These are phyloP conservation scores for Arctopsyche grandis DNA, from an alignment of 1,140 invertebrate genomes.

Conservation along the genomic window DNA sequence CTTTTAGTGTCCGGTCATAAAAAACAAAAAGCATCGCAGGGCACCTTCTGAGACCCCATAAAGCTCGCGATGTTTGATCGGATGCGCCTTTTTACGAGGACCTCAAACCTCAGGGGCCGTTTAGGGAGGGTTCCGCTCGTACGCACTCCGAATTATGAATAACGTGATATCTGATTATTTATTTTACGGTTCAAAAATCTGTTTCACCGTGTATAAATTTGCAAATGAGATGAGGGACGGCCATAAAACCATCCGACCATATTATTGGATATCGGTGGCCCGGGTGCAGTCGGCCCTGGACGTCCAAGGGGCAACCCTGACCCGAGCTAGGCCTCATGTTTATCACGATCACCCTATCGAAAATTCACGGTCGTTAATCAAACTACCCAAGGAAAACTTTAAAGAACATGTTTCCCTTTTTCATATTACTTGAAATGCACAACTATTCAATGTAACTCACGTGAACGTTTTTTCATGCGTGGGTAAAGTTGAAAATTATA, in stretches of 20 bases:
- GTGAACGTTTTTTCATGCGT: too few relatives aligned
- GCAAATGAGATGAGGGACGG: slow-evolving; percentile 54
- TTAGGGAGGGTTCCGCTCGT: too few relatives aligned
- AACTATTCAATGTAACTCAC: not conserved
- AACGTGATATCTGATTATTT: slow-evolving; percentile 53
- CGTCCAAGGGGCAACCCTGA: not conserved
- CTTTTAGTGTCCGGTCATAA: not conserved
- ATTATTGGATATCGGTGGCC: slow-evolving; percentile 52
- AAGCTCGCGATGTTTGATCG: too few relatives aligned
- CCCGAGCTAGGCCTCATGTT: slow-evolving; percentile 28
- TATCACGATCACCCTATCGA: slow-evolving; percentile 31
- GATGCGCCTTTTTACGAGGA: too few relatives aligned
- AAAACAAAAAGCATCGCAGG: slow-evolving; percentile 2
- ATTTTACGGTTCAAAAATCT: slow-evolving; percentile 55
- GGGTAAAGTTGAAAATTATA: too few relatives aligned
- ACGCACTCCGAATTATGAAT: slow-evolving; percentile 45
- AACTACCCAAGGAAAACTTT: slow-evolving; percentile 1
- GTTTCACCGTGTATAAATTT: slow-evolving; percentile 52
- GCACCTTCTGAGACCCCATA: too few relatives aligned
- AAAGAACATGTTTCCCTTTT: not conserved
- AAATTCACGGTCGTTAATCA: slow-evolving; percentile 44
- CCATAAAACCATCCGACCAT: slow-evolving; percentile 53
- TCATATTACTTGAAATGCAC: not conserved
- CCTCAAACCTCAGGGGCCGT: too few relatives aligned
- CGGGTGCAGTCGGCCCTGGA: not conserved